Conservation (phyloP, 2,888 invertebrate species). For the Theretra japonica region DNA sequence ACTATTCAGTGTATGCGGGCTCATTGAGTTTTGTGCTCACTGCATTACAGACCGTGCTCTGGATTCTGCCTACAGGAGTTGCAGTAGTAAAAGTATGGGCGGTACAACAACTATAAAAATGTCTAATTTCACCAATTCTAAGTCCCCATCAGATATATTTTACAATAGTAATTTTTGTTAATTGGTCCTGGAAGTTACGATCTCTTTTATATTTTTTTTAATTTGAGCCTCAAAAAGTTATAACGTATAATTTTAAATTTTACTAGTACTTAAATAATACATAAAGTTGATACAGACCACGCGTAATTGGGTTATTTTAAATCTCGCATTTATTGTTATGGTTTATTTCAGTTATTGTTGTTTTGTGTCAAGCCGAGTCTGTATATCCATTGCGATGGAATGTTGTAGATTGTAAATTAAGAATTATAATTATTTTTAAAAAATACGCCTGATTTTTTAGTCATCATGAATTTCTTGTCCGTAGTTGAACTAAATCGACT, state of each 20-base stretch:
- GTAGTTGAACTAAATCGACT: too few relatives aligned
- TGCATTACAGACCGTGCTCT: too few relatives aligned
- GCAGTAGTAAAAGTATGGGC: neutral
- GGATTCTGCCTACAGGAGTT: neutral
- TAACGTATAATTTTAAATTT: neutral
- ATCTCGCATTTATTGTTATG: neutral
- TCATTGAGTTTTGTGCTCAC: too few relatives aligned
- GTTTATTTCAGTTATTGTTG: neutral
- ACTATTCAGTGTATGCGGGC: too few relatives aligned
- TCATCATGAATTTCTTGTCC: too few relatives aligned
- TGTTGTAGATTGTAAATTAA: too few relatives aligned
- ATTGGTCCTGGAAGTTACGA: neutral
- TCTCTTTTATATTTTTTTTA: neutral
- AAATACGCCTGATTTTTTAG: too few relatives aligned
- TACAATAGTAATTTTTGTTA: conserved; percentile 6
- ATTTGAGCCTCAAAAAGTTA: neutral
- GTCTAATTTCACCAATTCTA: neutral
- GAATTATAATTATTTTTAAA: too few relatives aligned
- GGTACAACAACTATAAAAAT: neutral
- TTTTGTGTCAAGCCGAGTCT: neutral
- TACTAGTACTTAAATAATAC: conserved; percentile 4
- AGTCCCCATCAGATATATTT: conserved; percentile 16
- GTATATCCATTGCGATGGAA: too few relatives aligned
- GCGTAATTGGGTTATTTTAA: neutral
- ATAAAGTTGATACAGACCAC: neutral